phyloP scores from a whole-genome alignment of 2,888 invertebrate genomes.

The Rhyacophila evoluta region DNA sequence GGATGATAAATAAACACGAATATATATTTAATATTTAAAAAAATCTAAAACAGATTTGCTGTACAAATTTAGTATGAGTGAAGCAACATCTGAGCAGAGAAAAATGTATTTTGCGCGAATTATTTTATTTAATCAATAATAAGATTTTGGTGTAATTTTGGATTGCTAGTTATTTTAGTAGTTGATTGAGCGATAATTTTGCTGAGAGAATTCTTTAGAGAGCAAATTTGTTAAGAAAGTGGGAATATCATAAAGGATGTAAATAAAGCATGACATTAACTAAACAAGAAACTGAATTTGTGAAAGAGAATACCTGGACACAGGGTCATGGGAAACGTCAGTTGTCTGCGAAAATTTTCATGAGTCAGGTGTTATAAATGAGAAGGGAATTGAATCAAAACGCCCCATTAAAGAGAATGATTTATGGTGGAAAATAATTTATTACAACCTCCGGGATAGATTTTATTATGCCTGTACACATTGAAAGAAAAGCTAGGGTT shows the following conservation, averaged over 20 bases:
- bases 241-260: constrained; percentile 4
- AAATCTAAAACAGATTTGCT: too few relatives aligned
- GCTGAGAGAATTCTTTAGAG: neutral
- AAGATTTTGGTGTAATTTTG: too few relatives aligned
- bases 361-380: constrained; percentile 54
- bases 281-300: constrained; percentile 33
- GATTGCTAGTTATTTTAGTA: too few relatives aligned
- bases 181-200: neutral
- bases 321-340: constrained; percentile 34
- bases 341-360: constrained; percentile 47
- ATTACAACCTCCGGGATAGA: constrained; percentile 41
- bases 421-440: constrained; percentile 54
- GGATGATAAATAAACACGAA: too few relatives aligned
- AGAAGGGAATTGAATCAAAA: constrained; percentile 54
- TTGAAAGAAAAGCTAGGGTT: constrained; percentile 25
- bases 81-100: too few relatives aligned
- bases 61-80: too few relatives aligned
- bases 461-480: constrained; percentile 35
- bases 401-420: constrained; percentile 49
- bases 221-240: constrained; percentile 1
- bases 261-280: constrained; percentile 24
- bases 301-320: constrained; percentile 16
- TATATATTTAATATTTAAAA: too few relatives aligned
- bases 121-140: too few relatives aligned
- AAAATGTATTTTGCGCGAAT: too few relatives aligned